phyloP scores from a whole-genome alignment of 2,113 vertebrate species.

The Prinia subflava region DNA sequence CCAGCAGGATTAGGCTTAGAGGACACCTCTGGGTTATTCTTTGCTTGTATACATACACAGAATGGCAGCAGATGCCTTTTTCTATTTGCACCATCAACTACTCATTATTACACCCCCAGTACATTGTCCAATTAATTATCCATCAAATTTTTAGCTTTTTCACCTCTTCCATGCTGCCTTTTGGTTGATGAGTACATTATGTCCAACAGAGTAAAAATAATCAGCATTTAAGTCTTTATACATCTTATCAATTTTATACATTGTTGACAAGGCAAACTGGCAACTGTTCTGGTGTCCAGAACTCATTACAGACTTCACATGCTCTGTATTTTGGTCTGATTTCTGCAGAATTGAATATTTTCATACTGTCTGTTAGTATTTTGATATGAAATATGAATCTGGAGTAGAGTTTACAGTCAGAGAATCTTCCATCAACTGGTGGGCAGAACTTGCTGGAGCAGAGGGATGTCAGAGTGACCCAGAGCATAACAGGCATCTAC shows the following conservation, averaged over 20 bases:
- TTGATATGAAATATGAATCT: neutral
- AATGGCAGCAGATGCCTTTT: neutral
- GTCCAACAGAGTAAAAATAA: neutral
- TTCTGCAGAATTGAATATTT: neutral
- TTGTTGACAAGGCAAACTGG: neutral
- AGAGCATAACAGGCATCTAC: rapidly evolving
- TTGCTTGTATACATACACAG: neutral
- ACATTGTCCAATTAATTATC: neutral
- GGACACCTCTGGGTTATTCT: neutral
- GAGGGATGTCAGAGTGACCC: neutral
- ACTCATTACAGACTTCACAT: neutral
- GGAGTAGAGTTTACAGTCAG: neutral
- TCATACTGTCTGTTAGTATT: neutral
- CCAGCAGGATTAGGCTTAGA: rapidly evolving
- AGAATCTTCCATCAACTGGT: neutral
- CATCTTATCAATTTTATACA: neutral
- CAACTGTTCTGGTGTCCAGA: neutral
- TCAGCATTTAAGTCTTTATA: neutral
- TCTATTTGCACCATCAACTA: neutral
- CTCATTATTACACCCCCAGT: neutral
- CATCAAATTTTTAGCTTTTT: neutral
- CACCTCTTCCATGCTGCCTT: neutral
- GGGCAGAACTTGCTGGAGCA: neutral
- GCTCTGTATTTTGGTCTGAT: neutral
- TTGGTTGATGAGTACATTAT: neutral